These are phyloP conservation scores for Meiosimyza decipiens DNA, from an alignment of 2,888 invertebrate species.

Conservation along the genomic window DNA sequence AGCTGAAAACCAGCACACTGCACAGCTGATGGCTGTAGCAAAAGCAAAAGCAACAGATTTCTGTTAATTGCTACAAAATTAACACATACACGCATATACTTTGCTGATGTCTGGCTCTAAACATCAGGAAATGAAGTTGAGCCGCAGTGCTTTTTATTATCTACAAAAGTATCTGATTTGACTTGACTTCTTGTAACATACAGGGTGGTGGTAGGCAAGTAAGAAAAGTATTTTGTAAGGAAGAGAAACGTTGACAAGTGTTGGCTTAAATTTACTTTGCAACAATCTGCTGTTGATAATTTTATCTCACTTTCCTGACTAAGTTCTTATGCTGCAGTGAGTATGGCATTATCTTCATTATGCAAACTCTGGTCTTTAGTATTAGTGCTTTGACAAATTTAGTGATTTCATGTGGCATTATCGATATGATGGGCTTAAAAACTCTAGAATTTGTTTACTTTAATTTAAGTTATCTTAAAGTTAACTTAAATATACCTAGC, in stretches of 20 bases:
- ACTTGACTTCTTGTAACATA: slow-evolving; percentile 9
- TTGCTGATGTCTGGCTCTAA: neutral
- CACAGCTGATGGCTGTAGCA: neutral
- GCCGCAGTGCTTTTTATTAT: slow-evolving; percentile 6
- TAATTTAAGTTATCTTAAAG: too few relatives aligned
- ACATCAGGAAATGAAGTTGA: neutral
- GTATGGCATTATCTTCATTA: too few relatives aligned
- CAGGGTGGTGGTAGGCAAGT: neutral
- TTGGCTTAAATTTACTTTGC: slow-evolving; percentile 14
- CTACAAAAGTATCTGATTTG: neutral
- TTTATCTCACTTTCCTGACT: slow-evolving; percentile 9
- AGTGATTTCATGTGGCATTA: too few relatives aligned
- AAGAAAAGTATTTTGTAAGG: neutral
- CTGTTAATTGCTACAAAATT: slow-evolving; percentile 40
- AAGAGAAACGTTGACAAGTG: neutral
- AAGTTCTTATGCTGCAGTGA: too few relatives aligned
- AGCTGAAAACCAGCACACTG: neutral
- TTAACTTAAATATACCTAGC: too few relatives aligned
- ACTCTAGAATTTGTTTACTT: too few relatives aligned
- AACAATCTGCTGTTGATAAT: slow-evolving; percentile 23
- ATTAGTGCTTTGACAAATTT: too few relatives aligned
- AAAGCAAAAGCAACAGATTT: slow-evolving; percentile 23
- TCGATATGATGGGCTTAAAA: too few relatives aligned
- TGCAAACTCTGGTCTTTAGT: too few relatives aligned
- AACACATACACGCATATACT: slow-evolving; percentile 21